phyloP scores from a whole-genome alignment of 2,797 vertebrate species.

The Lindbergichthys nudifrons region DNA sequence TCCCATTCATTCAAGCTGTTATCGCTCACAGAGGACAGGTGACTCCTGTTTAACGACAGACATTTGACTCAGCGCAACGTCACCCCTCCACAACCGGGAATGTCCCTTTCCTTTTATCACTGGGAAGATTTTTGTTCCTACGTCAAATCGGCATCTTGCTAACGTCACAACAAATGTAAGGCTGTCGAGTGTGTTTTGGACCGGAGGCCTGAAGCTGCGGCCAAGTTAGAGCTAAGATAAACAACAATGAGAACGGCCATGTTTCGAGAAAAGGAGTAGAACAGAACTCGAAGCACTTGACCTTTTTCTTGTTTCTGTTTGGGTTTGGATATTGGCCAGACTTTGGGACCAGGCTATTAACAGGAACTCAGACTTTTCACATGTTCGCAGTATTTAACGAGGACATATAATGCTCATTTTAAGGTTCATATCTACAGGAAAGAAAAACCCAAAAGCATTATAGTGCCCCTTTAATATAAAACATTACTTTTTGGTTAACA shows the following conservation, averaged over 20 bases:
- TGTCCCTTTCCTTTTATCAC: slow-evolving; percentile 2
- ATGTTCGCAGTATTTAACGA: too few relatives aligned
- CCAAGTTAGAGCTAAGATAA: slow-evolving; percentile 69
- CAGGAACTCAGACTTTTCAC: too few relatives aligned
- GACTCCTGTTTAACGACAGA: slow-evolving; percentile 14
- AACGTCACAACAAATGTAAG: slow-evolving; percentile 63
- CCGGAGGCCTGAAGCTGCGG: slow-evolving; percentile 20
- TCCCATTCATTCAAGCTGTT: slow-evolving; percentile 8
- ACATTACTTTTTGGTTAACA: too few relatives aligned
- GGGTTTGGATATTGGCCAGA: slow-evolving; percentile 48
- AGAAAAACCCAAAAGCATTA: too few relatives aligned
- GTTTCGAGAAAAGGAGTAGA: slow-evolving; percentile 30
- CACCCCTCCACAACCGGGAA: slow-evolving; percentile 4
- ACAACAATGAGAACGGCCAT: slow-evolving; percentile 53
- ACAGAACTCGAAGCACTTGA: slow-evolving; percentile 37
- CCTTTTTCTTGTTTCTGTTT: slow-evolving; percentile 54
- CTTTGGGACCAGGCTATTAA: slow-evolving; percentile 3
- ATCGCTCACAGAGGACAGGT: not conserved
- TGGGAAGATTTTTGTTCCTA: slow-evolving; percentile 31
- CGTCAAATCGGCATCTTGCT: slow-evolving; percentile 53
- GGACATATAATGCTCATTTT: too few relatives aligned
- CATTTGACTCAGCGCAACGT: not conserved
- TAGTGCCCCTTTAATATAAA: too few relatives aligned
- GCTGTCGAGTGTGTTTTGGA: slow-evolving; percentile 46
- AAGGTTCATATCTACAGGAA: too few relatives aligned